Base-by-base conservation (phyloP, 2,113 vertebrate species). In the Dipodomys merriami region DNA sequence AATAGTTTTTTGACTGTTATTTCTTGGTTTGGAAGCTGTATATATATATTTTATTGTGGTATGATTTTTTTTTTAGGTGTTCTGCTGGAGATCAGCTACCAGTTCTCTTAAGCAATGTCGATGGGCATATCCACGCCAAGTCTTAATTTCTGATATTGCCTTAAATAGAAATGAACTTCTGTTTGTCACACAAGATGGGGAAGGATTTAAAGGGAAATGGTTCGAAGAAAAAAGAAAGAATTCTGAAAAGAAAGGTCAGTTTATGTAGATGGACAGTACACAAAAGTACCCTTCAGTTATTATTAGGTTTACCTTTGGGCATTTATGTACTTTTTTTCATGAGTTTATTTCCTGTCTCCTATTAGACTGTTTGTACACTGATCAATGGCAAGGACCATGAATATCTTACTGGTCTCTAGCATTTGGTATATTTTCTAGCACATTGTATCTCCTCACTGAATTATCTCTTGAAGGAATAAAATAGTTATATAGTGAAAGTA, bases 41-140 rank as follows among this genome's bases (percentile, higher is more conserved):
- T 91, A 39, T 39, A 39, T 90, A 94, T 6, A 27, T 27, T 12
- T 80, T 95, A 77, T 65, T 95, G 30, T 49, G 67, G 19, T 62
- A 30, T 80, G 60, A 67, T 68, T 91, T 94, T 93, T 90, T 3
- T 90, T 96, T 25, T 95, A 99, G 99, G 99, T 99, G 74, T 99
- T 99, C 95, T 99, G 99, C 95, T 99, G 99, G 99, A 98, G 98
- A 74, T 99, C 99, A 18, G 97, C 97, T 1, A 98, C 97, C 95
- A 98, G 96, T 96, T 98, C 98, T 23, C 97, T 99, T 97, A 99
- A 98, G 96, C 99, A 98, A 91, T 99, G 99, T 97, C 98, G 99
- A 88, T 99, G 99, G 99, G 99, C 99, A 25, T 99, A 99, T 29
- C 98, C 99, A 60, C 99, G 99, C 6, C 99, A 99, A 97, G 99